Evolutionary conservation across 2,113 vertebrate species (phyloP), one percentile per base, ranked within the genome.

Genomic region (Ranitomeya imitator): DNA sequence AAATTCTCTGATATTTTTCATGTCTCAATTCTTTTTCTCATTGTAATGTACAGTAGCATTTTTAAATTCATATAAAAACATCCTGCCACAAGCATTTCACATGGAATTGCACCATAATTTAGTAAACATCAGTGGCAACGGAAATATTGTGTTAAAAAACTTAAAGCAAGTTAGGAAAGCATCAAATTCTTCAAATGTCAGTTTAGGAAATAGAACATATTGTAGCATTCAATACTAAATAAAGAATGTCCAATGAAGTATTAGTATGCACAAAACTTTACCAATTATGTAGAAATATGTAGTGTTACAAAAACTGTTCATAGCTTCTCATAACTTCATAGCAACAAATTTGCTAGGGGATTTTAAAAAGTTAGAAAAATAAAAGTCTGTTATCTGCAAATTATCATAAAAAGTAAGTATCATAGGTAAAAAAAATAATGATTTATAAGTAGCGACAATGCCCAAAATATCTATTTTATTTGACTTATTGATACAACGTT

Each of bases 361-460:
- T 15, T 8, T 73, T 69, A 74, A 7, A 37, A 63, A 7, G 16
- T 8, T n/a, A 67, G 18, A 7, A 54, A 51, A 73, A 37, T 54
- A 18, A 23, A 16, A 18, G 51, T 69, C 31, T 65, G 67, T 76
- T 85, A 60, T 60, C 60, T 31, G 8, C 16, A 51, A 23, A 85
- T 74, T 85, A 76, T 61, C 14, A 76, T 85, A 85, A 76, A 73
- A 60, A 57, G 16, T 37, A 54, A 37, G 11, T 76, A 86, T 31
- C 60, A 86, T 80, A 69, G 31, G 51, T 60, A 55, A 18, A 4
- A 31, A 79, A 67, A 92, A 92, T 91, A 90, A 90, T 93, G 91
- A 90, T 91, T 92, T 81, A 89, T 91, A 90, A 93, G 92, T 93
- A 92, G 90, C 93, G 89, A 80, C 86, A 90, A 91, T 90, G 81